Evolutionary conservation across 2,113 vertebrate genomes (phyloP), one percentile per base, ranked within the genome.

Genomic region (Nerophis ophidion): DNA sequence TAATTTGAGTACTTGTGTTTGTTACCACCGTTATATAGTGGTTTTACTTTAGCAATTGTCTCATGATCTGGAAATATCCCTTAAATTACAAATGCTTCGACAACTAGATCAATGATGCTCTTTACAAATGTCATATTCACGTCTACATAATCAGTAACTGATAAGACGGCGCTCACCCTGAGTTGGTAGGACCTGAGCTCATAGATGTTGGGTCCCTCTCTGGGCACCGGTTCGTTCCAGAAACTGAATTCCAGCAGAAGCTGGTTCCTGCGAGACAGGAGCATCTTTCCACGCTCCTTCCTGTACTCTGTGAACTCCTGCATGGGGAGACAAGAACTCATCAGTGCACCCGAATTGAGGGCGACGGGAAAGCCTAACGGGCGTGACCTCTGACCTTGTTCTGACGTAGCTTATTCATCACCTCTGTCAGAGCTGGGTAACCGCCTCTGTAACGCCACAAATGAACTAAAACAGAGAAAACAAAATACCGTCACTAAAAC

Each of bases 401-500:
- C 87, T 93, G 89, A 69, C 78, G 93, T 74, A 98, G 94, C 83
- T 97, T 98, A 83, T 60, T 96, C 95, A 95, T 96, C 80, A 97
- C 95, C 61, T 98, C 95, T 13, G 93, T 98, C 53, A 98, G 92
- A 65, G 95, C 95, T 44, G 95, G 96, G 36, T 98, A 98, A 40
- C 96, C 96, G 68, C 96, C 95, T 83, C 94, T 92, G 3, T 98
- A 98, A 33, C 93, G 89, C 95, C 96, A 98, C 65, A 98, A 85
- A 73, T 98, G 96, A 71, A 98, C 96, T 98, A 83, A 45, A 16
- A 85, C 88, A 16, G 34, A 81, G 68, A 42, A 26, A 4, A 56
- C 13, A 16, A 55, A n/a, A 55, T 12, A 10, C 5, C 5, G 40
- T 44, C 10, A 44, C 2, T 44, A 5, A 38, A 53, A 35, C 4